Evolutionary conservation across 2,797 vertebrate genomes (phyloP), one percentile per base, ranked within the genome.

Genomic region (Harpagifer antarcticus): DNA sequence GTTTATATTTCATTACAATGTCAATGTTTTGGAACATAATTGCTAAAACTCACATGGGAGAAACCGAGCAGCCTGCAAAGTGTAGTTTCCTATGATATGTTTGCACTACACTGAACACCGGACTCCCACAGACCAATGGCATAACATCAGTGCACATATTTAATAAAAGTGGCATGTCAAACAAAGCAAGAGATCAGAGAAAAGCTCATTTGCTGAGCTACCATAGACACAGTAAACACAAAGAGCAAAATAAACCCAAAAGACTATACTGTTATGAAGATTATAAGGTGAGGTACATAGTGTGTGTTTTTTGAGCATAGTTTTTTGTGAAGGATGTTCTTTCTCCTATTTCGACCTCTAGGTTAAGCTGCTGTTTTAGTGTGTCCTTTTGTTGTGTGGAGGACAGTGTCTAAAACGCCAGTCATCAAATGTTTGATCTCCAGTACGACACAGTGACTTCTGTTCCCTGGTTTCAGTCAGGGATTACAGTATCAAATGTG

Each of bases 401-500:
- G 10, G 40, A 53, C 58, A 9, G 20, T 44, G 33, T 62, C 60
- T 56, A 16, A 75, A 49, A 69, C 45, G 54, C 9, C 33, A 12
- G 67, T 59, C 50, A 57, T 79, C 61, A 53, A 72, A 55, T 63
- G 66, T 47, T 56, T 68, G 57, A 76, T 74, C 67, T 74, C 53
- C 69, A 47, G 72, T 74, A 44, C 43, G 59, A 77, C 66, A 66
- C 40, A 68, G 43, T 50, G 40, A 78, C 79, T 77, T 64, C 79
- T 60, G 65, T 62, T 70, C 61, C 65, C 71, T 17, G 14, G 58
- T 72, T 65, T 53, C 62, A 72, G 72, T 76, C 56, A 42, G 20
- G 74, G 87, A 86, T 89, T 89, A 86, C 77, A 76, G 81, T 71
- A 61, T 63, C 81, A 83, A 69, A 82, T 83, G 78, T 62, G 67